Evolutionary conservation across 64 coral and sea anemone species (phyloP).

Genomic region (Acropora yongei): DNA sequence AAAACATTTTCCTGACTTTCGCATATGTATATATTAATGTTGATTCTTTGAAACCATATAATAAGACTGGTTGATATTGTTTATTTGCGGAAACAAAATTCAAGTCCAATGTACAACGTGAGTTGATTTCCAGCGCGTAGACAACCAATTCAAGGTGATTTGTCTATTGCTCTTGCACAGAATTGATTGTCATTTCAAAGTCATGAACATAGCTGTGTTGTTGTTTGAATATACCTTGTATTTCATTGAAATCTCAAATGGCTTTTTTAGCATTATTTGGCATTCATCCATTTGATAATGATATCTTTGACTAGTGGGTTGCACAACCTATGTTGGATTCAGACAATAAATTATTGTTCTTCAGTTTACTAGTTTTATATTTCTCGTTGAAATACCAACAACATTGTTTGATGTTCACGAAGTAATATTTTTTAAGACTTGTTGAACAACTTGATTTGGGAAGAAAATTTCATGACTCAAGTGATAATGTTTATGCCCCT

Average conservation of each 20-base stretch:
- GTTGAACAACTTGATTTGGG: too few relatives aligned
- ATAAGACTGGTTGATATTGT: background rate
- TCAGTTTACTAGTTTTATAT: too few relatives aligned
- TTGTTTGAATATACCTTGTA: too few relatives aligned
- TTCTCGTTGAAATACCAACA: too few relatives aligned
- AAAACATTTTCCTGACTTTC: background rate
- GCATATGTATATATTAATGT: background rate
- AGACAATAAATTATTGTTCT: too few relatives aligned
- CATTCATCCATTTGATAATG: background rate
- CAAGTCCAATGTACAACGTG: background rate
- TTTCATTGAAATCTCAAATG: too few relatives aligned
- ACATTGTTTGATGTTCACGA: too few relatives aligned
- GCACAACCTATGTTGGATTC: too few relatives aligned
- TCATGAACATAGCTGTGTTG: too few relatives aligned
- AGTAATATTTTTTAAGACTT: too few relatives aligned
- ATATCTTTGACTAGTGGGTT: background rate
- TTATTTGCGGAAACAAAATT: background rate
- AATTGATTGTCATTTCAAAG: background rate
- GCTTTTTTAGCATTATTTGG: background rate
- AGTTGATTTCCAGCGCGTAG: background rate
- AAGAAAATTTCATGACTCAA: too few relatives aligned
- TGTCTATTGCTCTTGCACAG: background rate
- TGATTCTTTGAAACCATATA: background rate
- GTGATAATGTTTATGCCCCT: too few relatives aligned
- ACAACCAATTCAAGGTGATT: background rate